Evolutionary conservation across 2,888 invertebrate species (phyloP), one percentile per base, ranked within the genome.

Genomic region (Cosmopolites sordidus): DNA sequence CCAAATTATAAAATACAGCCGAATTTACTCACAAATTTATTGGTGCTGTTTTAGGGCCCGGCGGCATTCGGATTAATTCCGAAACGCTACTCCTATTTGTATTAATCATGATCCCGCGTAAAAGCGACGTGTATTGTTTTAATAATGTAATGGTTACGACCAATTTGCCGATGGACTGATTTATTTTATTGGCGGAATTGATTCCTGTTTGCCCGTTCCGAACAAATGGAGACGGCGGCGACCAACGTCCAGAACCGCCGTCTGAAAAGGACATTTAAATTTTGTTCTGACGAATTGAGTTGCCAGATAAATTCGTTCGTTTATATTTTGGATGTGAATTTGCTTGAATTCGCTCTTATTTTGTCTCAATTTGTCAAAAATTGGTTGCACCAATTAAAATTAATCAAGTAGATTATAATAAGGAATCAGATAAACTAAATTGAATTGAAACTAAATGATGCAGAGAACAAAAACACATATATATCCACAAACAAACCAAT

Each of bases 1-100:
- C 33, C 33, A 49, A 54, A 54, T 54, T 54, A 54, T 54, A 54
- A 54, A 54, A 54, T 54, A 54, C 49, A 39, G 43, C 22, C 45
- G 41, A 54, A 54, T 54, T 49, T 49, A 43, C 37, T 45, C 48
- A 49, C 43, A 27, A 53, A 53, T 53, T 44, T 53, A 53, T 53
- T 43, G 47, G 18, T 18, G 6, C 27, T 27, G 40, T 44, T 33
- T 53, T 43, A 48, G 44, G 44, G 53, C 18, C 17, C 33, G 33
- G n/a, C 33, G 33, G 33, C 8, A 11, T 6, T 4, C 33, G 48
- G 48, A 53, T 53, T 53, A 43, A 53, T 48, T 53, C 43, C 29
- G 43, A 29, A 22, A 48, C 48, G 33, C 38, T 16, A 47, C 33
- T 43, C 22, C 47, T 52, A 37, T 44, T 49, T 43, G 38, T 2